Evolutionary conservation across 1,140 invertebrate genomes (phyloP).

Genomic region (Drosophila pseudoobscura): DNA sequence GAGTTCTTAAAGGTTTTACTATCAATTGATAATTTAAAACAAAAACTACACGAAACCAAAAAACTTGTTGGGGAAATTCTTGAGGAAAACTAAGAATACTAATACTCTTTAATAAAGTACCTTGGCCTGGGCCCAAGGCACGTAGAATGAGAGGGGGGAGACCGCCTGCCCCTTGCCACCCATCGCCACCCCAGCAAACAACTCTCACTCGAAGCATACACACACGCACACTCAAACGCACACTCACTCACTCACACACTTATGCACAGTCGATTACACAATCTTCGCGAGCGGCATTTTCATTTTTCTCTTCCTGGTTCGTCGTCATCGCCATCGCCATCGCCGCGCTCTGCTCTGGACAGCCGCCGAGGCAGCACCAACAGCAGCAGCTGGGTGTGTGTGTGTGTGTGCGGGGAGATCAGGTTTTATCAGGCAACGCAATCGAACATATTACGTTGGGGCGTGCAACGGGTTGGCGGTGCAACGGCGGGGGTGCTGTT

Average conservation of each 20-base stretch:
- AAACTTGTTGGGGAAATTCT: too few species aligned
- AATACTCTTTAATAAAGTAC: too few species aligned
- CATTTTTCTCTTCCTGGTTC: constrained; percentile 81
- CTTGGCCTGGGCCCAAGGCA: constrained; percentile 8
- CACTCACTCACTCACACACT: constrained; percentile 35
- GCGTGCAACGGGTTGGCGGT: constrained; percentile 34
- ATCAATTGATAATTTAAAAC: too few species aligned
- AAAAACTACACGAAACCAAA: too few species aligned
- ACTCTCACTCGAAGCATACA: constrained; percentile 69
- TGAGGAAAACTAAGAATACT: too few species aligned
- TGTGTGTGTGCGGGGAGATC: constrained; percentile 54
- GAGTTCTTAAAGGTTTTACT: too few species aligned
- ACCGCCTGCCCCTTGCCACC: constrained; percentile 4
- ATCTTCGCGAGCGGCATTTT: constrained; percentile 76
- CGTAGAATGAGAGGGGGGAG: constrained; percentile 30
- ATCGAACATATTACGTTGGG: constrained; percentile 64
- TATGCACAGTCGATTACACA: constrained; percentile 67
- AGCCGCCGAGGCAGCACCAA: too few species aligned
- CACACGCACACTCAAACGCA: constrained; percentile 23
- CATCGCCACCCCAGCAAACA: constrained; percentile 43
- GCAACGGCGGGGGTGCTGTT: constrained; percentile 33
- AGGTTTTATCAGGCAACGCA: constrained; percentile 76
- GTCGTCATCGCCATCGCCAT: constrained; percentile 52
- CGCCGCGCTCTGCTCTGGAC: constrained; percentile 31
- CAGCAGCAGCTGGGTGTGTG: neutral